Base-by-base conservation (phyloP, 2,797 vertebrate genomes). In the Protosalanx chinensis region DNA sequence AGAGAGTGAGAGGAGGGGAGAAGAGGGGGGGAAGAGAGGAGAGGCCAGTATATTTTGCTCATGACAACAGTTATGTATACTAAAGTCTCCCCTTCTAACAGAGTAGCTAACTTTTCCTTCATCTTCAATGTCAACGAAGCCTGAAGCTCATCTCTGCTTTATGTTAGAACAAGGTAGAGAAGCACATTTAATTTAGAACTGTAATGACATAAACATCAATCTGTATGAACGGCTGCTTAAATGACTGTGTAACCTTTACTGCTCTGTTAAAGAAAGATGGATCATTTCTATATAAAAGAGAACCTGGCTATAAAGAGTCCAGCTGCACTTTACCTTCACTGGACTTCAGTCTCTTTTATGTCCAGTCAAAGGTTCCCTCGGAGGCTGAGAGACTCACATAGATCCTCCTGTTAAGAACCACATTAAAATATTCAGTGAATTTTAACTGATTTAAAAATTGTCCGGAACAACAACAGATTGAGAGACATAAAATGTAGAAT, bases 181-280 rank as follows among this genome's bases (percentile, higher is more conserved):
- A 12, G 81, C 76, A 78, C 81, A 86, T 90, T 89, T 91, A 86
- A 89, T 88, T 84, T 77, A 78, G 84, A 65, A 87, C 85, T 76
- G 84, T 87, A 91, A 90, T 86, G 90, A 90, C 89, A 92, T 91
- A 89, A 90, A 91, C 90, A 91, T 93, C 90, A 91, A 92, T 93
- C 90, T 90, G 91, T 91, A 90, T 84, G 80, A 90, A 89, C 86
- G 78, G 90, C 89, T 91, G 89, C 88, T 91, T 93, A 92, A 92
- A 93, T 80, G 90, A 90, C 89, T 90, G 89, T 90, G 90, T 91
- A 92, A 91, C 91, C 89, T 93, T 93, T 92, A 92, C 90, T 84
- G 79, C 88, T 74, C 87, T 77, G 90, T 91, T 90, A 91, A 89
- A 85, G 86, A 85, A 89, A 89, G 90, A 90, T 88, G 87, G 87